Base-by-base conservation (phyloP, 2,888 invertebrate species). In the Phragmatobia fuliginosa region DNA sequence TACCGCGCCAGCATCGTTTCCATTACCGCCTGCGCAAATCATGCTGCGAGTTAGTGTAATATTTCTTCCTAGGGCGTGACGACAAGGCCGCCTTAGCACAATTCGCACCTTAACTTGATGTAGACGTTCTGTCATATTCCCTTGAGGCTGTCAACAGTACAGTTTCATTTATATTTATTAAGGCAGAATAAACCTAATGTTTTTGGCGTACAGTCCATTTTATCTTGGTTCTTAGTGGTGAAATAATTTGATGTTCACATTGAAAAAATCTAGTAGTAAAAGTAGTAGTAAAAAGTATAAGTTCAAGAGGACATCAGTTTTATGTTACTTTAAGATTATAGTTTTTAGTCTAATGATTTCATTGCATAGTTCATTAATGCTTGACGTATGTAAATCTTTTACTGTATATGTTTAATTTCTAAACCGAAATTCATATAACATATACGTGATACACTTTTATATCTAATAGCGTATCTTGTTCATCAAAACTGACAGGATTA, bases 1-100 rank as follows among this genome's bases (percentile, higher is more conserved):
- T 60, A 60, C 59, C 59, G 32, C 21, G 33, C 38, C 38, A 16
- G 62, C 25, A 62, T 62, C 62, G 25, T 25, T 62, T 33, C 62
- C 62, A n/a, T 62, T 33, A 36, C 62, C 38, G 21, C 62, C 62
- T n/a, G 62, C 62, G 62, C 62, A 62, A 14, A 62, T 33, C 62
- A 62, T 62, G 16, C 38, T 60, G 32, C 60, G 33, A 21, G 60
- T 62, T 11, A 36, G 21, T 16, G n/a, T 62, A 6, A 62, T 38
- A 16, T 33, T 62, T 62, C 2, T 32, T 11, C 59, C 59, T 21
- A 32, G 8, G 4, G 59, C 41, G 5, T 16, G 33, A 2, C 33
- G 59, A 60, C 59, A 60, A 33, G 31, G 33, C 59, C 59, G 31
- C 21, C 25, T 18, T 11, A 33, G 36, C 21, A 62, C 62, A 25